A percentile compares a stretch with the other conserved stretches of the same genome.
Conservation (phyloP, 2,888 invertebrate species). For the Drosophila vallismaia region DNA sequence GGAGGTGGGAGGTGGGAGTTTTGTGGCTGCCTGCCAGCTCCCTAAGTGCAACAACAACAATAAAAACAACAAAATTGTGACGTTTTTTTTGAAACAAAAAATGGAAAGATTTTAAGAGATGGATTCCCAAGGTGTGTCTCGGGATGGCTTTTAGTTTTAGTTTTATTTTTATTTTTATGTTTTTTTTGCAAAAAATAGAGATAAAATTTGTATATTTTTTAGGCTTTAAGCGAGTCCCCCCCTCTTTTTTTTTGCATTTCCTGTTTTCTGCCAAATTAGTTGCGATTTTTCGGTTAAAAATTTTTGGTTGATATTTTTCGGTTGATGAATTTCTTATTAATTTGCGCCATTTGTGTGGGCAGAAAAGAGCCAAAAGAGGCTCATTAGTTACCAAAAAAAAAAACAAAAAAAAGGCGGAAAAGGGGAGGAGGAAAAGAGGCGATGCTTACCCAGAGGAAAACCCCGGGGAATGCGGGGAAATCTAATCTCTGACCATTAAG, state of each 20-base stretch:
- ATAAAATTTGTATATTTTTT: neutral
- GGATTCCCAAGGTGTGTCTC: slow-evolving; percentile 31
- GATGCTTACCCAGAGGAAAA: neutral
- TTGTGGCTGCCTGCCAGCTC: slow-evolving; percentile 67
- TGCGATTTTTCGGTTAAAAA: slow-evolving; percentile 23
- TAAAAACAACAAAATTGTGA: slow-evolving; percentile 18
- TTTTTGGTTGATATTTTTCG: slow-evolving; percentile 27
- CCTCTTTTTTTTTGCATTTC: slow-evolving; percentile 64
- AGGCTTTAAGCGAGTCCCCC: neutral
- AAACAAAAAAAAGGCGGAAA: no score
- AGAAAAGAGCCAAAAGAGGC: slow-evolving; percentile 4
- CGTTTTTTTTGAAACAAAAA: slow-evolving; percentile 25
- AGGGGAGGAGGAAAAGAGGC: neutral
- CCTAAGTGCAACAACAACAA: slow-evolving; percentile 11
- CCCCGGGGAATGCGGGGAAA: neutral
- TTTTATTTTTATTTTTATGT: neutral
- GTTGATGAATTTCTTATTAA: slow-evolving; percentile 72
- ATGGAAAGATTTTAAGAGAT: neutral
- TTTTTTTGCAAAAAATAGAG: no score
- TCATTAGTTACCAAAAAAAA: slow-evolving; percentile 10
- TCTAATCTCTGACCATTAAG: slow-evolving; percentile 63
- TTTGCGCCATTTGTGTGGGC: slow-evolving; percentile 56
- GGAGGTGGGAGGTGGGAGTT: slow-evolving; percentile 20
- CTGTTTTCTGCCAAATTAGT: slow-evolving; percentile 65
- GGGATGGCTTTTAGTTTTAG: slow-evolving; percentile 1